These are phyloP conservation scores for Chamaea fasciata DNA, from an alignment of 2,113 vertebrate species.

Conservation along the genomic window DNA sequence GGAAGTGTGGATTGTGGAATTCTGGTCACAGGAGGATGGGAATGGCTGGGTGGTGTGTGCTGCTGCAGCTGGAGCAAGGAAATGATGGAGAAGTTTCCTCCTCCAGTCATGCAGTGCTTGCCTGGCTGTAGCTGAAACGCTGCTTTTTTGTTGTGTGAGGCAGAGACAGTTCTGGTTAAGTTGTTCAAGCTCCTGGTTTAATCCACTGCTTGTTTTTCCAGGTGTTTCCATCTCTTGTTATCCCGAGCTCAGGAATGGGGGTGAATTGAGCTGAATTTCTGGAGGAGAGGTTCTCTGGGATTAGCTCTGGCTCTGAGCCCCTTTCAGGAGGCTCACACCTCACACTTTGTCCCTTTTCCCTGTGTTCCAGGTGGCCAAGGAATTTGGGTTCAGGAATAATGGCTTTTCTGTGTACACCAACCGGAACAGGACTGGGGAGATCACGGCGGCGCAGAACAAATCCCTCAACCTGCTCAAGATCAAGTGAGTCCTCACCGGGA, in stretches of 20 bases:
- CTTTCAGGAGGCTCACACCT: neutral
- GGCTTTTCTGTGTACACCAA: slow-evolving; percentile 94
- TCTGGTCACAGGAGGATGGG: neutral
- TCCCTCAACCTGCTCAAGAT: slow-evolving; percentile 91
- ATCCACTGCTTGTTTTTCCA: neutral
- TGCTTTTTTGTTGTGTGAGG: neutral
- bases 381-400: slow-evolving; percentile 95
- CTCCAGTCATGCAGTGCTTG: neutral
- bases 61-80: neutral
- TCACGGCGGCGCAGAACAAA: slow-evolving; percentile 87
- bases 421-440: slow-evolving; percentile 93
- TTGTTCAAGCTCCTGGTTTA: neutral
- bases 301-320: neutral
- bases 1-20: neutral
- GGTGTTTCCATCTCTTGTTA: neutral
- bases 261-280: neutral
- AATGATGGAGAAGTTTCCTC: neutral
- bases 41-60: neutral
- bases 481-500: slow-evolving; percentile 79
- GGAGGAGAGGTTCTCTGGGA: neutral
- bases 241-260: neutral
- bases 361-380: slow-evolving; percentile 86
- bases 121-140: neutral
- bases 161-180: neutral
- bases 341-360: neutral